Evolutionary conservation across 2,797 vertebrate species (phyloP), one percentile per base, ranked within the genome.

Genomic region (Hydrocynus forskahlii): DNA sequence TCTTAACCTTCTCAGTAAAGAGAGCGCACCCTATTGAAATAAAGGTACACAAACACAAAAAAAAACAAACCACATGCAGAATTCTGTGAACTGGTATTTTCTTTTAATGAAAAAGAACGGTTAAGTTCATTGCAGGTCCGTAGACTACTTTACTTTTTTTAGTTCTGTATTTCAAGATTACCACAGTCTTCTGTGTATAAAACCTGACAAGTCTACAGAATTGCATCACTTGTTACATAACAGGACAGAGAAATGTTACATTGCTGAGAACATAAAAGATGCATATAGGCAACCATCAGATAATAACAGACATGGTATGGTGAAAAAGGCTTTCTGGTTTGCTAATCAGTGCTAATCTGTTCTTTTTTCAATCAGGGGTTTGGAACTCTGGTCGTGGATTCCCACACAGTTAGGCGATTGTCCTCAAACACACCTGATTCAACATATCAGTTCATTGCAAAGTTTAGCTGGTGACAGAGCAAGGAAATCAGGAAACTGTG

Each of bases 101-200:
- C 52, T 85, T 86, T 87, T 81, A 86, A 85, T 86, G 82, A 88
- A 89, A 88, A 83, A 79, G 76, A 74, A 77, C 73, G 88, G 80
- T 83, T 81, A 54, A 88, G 80, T 86, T 91, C 89, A 91, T 82
- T 90, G 83, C 85, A 86, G 87, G 88, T 89, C 85, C 89, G 82
- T 88, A 91, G 90, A 86, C 90, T 84, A 35, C 21, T 87, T 81
- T 85, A 40, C 57, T 50, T 86, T 89, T 13, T 90, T 86, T 87
- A 64, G 83, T 87, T 90, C 85, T 85, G 88, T 85, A 88, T 90
- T 91, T 85, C 85, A 88, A 74, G 55, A 86, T 86, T 91, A 83
- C 85, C 25, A 81, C 60, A 71, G 57, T 81, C 71, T 25, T 77
- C 35, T 75, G 78, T 81, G 83, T 83, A 84, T 57, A 63, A 81